Percentiles rank a stretch among this genome's conserved stretches.
phyloP scores from a whole-genome alignment of 37 sponge, comb jelly and placozoan genomes.

The Chondrilla cf. caribensis region DNA sequence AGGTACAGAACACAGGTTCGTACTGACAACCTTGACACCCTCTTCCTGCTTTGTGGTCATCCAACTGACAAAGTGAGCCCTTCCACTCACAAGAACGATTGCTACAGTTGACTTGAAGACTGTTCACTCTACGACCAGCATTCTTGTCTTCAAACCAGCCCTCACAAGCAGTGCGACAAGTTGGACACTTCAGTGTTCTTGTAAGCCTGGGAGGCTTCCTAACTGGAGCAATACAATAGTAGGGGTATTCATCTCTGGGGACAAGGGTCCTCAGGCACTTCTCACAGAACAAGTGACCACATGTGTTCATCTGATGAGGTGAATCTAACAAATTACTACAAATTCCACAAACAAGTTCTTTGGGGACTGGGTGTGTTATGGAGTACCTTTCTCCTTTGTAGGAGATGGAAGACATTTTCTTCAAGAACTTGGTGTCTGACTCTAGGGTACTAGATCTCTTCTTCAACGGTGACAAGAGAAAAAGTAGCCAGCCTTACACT shows the following conservation, averaged over 20 bases:
- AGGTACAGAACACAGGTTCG: not conserved
- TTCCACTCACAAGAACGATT: not conserved
- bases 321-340: not conserved
- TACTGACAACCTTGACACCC: not conserved
- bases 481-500: too few species aligned
- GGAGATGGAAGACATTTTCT: too few species aligned
- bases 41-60: not conserved
- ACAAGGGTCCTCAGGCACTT: not conserved
- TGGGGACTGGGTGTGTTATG: not conserved
- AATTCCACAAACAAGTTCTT: not conserved
- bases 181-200: slow-evolving; percentile 10
- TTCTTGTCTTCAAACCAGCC: too few species aligned
- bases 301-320: not conserved
- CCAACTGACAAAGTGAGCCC: not conserved
- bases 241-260: too few species aligned
- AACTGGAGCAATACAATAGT: too few species aligned
- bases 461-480: too few species aligned
- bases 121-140: too few species aligned
- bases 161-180: not conserved
- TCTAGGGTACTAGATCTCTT: too few species aligned
- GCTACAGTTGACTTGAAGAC: too few species aligned
- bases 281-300: slow-evolving; percentile 1
- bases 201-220: too few species aligned
- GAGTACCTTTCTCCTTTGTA: not conserved
- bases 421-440: too few species aligned